Evolutionary conservation across 2,888 invertebrate species (phyloP).

Genomic region (Drosophila niveifrons): DNA sequence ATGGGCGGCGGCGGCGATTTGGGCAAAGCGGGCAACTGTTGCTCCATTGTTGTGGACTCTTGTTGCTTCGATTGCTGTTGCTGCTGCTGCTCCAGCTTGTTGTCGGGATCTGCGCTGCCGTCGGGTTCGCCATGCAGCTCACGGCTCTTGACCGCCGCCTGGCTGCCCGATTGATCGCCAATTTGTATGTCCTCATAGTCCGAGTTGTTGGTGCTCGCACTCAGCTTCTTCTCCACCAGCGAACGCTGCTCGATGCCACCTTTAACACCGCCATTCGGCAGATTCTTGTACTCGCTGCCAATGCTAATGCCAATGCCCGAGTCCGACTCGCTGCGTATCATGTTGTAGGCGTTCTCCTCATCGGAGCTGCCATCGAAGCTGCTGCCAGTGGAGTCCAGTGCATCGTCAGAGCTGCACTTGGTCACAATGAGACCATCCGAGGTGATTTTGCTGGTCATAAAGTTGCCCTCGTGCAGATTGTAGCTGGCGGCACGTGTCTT

Average conservation of each 20-base stretch:
- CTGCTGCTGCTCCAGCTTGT: slow-evolving; percentile 87
- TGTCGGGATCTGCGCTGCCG: slow-evolving; percentile 94
- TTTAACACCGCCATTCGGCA: slow-evolving; percentile 36
- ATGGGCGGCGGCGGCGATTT: slow-evolving; percentile 85
- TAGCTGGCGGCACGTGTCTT: slow-evolving; percentile 85
- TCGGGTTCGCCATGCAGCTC: slow-evolving; percentile 94
- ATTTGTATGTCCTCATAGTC: slow-evolving; percentile 86
- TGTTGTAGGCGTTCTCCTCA: slow-evolving; percentile 85
- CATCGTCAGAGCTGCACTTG: slow-evolving; percentile 85
- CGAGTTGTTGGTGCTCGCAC: slow-evolving; percentile 83
- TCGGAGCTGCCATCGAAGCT: slow-evolving; percentile 85
- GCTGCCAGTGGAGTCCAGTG: slow-evolving; percentile 85
- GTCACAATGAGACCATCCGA: slow-evolving; percentile 85
- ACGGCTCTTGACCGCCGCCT: slow-evolving; percentile 87
- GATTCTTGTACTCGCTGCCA: slow-evolving; percentile 83
- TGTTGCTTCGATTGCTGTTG: slow-evolving; percentile 87
- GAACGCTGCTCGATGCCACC: slow-evolving; percentile 63
- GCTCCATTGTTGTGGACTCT: slow-evolving; percentile 30
- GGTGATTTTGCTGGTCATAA: slow-evolving; percentile 86
- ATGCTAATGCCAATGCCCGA: slow-evolving; percentile 85
- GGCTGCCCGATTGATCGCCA: slow-evolving; percentile 67
- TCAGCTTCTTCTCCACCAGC: slow-evolving; percentile 81
- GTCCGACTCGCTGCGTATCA: slow-evolving; percentile 85
- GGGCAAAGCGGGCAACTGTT: slow-evolving; percentile 88
- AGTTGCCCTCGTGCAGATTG: slow-evolving; percentile 85